phyloP scores from a whole-genome alignment of 2,888 invertebrate species.

The Sphecodes monilicornis region DNA sequence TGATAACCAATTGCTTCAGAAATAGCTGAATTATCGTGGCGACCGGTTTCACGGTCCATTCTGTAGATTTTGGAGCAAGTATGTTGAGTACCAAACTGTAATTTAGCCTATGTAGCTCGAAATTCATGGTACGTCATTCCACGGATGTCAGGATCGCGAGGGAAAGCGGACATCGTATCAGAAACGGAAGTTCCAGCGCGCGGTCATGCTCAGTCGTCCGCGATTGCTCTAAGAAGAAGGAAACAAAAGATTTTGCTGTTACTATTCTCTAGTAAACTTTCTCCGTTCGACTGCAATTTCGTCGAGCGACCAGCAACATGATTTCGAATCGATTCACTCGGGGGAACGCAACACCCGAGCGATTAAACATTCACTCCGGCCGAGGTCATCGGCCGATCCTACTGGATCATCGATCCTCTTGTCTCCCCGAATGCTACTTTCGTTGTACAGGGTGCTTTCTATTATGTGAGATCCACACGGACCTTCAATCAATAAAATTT shows the following conservation, averaged over 20 bases:
- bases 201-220: slow-evolving; percentile 14
- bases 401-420: background rate
- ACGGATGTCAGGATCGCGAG: background rate
- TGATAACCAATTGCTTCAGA: background rate
- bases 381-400: slow-evolving; percentile 17
- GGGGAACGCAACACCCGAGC: background rate
- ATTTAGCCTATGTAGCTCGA: background rate
- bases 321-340: slow-evolving; percentile 33
- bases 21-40: background rate
- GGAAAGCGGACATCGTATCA: slow-evolving; percentile 13
- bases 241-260: background rate
- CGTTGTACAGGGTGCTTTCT: background rate
- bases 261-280: background rate
- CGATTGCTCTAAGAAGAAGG: background rate
- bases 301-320: background rate
- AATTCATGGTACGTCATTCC: background rate
- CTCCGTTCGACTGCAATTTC: slow-evolving; percentile 20
- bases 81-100: background rate
- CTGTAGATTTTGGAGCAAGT: background rate
- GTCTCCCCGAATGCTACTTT: background rate
- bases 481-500: too few species aligned
- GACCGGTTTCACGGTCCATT: background rate
- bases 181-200: slow-evolving; percentile 27
- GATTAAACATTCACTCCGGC: slow-evolving; percentile 29
- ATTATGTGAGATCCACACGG: too few species aligned